Percentiles rank a stretch among this genome's conserved stretches.
These are phyloP conservation scores for Pantherophis guttatus DNA, from an alignment of 2,113 vertebrate genomes.

Conservation along the genomic window DNA sequence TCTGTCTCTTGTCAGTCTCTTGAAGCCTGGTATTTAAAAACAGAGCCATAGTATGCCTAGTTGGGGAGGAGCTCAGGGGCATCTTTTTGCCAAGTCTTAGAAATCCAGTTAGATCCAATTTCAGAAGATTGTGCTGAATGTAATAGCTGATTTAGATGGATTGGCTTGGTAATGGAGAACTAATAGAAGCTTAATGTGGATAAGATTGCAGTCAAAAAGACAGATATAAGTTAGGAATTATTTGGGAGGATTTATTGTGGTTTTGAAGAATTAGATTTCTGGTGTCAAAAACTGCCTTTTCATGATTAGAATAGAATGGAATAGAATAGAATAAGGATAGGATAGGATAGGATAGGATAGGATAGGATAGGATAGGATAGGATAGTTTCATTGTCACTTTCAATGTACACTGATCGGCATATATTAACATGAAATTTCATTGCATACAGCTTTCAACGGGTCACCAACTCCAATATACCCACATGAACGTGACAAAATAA, in stretches of 20 bases:
- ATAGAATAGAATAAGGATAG: too few species aligned
- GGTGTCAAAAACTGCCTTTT: neutral
- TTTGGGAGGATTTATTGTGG: neutral
- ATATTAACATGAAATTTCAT: too few species aligned
- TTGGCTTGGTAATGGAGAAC: neutral
- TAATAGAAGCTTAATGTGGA: neutral
- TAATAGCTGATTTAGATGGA: neutral
- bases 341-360: too few species aligned
- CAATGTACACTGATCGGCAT: too few species aligned
- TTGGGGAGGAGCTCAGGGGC: neutral
- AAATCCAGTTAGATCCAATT: neutral
- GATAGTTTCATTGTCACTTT: too few species aligned
- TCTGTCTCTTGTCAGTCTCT: neutral
- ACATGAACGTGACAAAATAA: too few species aligned
- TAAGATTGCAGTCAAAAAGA: neutral
- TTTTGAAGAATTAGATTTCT: neutral
- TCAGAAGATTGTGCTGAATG: neutral
- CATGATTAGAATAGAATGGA: neutral
- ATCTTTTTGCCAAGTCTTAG: neutral
- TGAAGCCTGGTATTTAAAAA: neutral
- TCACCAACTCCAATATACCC: too few species aligned
- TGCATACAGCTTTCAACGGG: too few species aligned
- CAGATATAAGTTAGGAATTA: neutral
- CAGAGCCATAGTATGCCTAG: neutral
- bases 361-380: too few species aligned